Evolutionary conservation across 2,888 invertebrate genomes (phyloP).

Genomic region (Patella caerulea): DNA sequence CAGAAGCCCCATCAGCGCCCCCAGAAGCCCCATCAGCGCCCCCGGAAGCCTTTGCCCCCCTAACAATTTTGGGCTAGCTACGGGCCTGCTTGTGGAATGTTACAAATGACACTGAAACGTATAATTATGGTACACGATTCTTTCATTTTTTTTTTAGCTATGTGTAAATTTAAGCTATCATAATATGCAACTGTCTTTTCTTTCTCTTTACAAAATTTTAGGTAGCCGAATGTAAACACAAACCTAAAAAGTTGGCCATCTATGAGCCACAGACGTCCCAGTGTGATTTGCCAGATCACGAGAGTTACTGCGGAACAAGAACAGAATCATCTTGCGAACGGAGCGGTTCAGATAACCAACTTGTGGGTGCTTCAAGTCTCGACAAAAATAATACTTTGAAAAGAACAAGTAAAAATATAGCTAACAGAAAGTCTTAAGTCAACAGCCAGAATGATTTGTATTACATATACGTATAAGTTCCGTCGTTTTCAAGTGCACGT

Average conservation of each 20-base stretch:
- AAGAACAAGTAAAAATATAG: conserved; percentile 27
- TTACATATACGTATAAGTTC: not conserved
- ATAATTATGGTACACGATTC: too few relatives aligned
- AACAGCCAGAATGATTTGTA: conserved; percentile 41
- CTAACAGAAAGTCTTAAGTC: conserved; percentile 41
- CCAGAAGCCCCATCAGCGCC: too few relatives aligned
- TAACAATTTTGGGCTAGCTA: too few relatives aligned
- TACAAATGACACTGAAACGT: too few relatives aligned
- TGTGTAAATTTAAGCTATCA: not conserved
- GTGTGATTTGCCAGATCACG: conserved; percentile 77
- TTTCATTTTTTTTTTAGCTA: too few relatives aligned
- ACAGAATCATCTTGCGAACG: conserved; percentile 74
- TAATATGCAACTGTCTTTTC: not conserved
- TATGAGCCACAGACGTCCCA: conserved; percentile 80
- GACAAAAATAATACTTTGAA: conserved; percentile 10
- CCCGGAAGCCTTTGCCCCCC: too few relatives aligned
- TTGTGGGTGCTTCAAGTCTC: not conserved
- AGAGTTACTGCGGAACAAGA: conserved; percentile 81
- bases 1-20: too few relatives aligned
- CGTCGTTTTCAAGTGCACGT: too few relatives aligned
- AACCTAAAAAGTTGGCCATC: conserved; percentile 78
- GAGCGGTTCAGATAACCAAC: not conserved
- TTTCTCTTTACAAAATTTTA: conserved; percentile 61
- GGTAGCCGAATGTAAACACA: conserved; percentile 75
- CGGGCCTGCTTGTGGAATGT: too few relatives aligned